These are phyloP conservation scores for Axea sp. DNA, from an alignment of 2,888 invertebrate genomes.

Conservation along the genomic window DNA sequence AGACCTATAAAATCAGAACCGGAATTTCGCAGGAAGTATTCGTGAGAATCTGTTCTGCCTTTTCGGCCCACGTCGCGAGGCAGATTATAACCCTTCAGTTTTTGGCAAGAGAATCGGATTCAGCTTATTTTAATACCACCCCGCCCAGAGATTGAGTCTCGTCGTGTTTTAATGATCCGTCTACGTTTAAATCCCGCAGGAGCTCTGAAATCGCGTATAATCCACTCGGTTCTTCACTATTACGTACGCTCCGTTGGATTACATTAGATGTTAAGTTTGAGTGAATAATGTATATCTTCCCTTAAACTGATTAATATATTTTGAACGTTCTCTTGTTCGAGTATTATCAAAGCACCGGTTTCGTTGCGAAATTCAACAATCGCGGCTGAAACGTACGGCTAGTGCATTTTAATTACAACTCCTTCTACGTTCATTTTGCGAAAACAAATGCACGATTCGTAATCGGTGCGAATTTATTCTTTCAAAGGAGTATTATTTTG, in stretches of 20 bases:
- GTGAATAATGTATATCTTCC: conserved; percentile 59
- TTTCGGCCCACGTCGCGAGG: conserved; percentile 1
- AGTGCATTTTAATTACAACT: conserved; percentile 50
- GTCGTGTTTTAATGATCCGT: conserved; percentile 64
- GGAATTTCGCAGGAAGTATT: conserved; percentile 22
- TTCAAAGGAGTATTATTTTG: too few relatives aligned
- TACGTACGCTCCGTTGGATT: conserved; percentile 60
- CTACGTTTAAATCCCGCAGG: conserved; percentile 61
- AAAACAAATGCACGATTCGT: conserved; percentile 34
- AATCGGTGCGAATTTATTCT: conserved; percentile 9
- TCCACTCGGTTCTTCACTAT: conserved; percentile 60
- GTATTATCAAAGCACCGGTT: conserved; percentile 52
- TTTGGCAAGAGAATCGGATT: conserved; percentile 65
- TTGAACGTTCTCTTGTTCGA: conserved; percentile 55
- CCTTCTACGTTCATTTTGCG: conserved; percentile 25
- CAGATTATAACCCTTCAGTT: conserved; percentile 63
- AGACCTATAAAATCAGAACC: conserved; percentile 62
- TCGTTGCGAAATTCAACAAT: conserved; percentile 44
- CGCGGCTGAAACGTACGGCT: conserved; percentile 42
- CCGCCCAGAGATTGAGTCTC: conserved; percentile 49
- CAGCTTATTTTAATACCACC: conserved; percentile 67
- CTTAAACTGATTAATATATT: conserved; percentile 62
- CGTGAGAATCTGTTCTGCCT: neutral
- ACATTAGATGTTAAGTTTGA: conserved; percentile 59
- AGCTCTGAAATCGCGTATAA: conserved; percentile 61